These are phyloP conservation scores for Zaprionus bogoriensis DNA, from an alignment of 2,888 invertebrate genomes.

Conservation along the genomic window DNA sequence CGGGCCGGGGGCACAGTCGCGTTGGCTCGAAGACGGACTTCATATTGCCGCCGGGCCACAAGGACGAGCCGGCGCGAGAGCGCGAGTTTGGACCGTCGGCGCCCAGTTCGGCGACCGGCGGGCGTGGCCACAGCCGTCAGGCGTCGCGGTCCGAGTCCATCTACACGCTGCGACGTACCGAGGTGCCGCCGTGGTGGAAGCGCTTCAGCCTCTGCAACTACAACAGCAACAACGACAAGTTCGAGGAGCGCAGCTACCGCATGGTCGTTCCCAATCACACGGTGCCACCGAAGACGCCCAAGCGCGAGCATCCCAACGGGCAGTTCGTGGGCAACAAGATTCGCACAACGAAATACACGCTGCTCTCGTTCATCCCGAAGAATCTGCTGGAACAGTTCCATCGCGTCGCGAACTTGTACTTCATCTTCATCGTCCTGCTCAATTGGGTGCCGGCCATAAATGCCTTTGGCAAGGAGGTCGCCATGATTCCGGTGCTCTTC, in stretches of 20 bases:
- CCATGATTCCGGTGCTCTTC: constrained; percentile 97
- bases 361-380: constrained; percentile 96
- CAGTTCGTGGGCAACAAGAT: constrained; percentile 92
- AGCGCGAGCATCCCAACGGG: constrained; percentile 93
- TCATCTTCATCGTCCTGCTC: constrained; percentile 96
- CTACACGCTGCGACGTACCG: constrained; percentile 91
- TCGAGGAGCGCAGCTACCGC: constrained; percentile 88
- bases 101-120: constrained; percentile 83
- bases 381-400: constrained; percentile 99
- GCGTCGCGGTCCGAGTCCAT: constrained; percentile 95
- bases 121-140: constrained; percentile 91
- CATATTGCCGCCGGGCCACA: constrained; percentile 93
- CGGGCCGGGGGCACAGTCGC: constrained; percentile 88
- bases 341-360: constrained; percentile 96
- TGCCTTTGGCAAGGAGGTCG: constrained; percentile 97
- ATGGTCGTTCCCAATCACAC: constrained; percentile 93
- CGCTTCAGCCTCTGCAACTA: constrained; percentile 86
- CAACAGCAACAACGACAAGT: constrained; percentile 85
- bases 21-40: constrained; percentile 94
- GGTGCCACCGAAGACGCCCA: constrained; percentile 91
- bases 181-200: constrained; percentile 89
- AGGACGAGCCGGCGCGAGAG: constrained; percentile 88
- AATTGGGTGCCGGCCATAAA: constrained; percentile 98
- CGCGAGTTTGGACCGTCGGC: constrained; percentile 83
- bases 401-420: constrained; percentile 98